These are phyloP conservation scores for Calameuta filiformis DNA, from an alignment of 2,888 invertebrate genomes.

Conservation along the genomic window DNA sequence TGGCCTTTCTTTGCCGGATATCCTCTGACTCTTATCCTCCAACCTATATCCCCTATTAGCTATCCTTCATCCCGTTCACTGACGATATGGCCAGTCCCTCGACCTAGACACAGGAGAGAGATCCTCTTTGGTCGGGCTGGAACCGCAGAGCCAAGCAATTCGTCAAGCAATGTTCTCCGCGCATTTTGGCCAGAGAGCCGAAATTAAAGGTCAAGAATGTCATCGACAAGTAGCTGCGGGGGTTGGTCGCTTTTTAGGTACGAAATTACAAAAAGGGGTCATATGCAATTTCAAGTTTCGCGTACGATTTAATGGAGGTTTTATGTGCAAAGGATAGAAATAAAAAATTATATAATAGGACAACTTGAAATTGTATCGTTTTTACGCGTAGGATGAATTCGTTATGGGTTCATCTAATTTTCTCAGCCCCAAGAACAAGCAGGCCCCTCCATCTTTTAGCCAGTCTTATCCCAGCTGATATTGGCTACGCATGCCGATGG, in stretches of 20 bases:
- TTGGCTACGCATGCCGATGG: constrained; percentile 43
- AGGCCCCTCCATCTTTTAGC: constrained; percentile 26
- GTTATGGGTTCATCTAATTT: constrained; percentile 46
- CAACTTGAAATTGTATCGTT: constrained; percentile 25
- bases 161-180: constrained; percentile 16
- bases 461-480: constrained; percentile 28
- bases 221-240: constrained; percentile 14
- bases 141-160: constrained; percentile 10
- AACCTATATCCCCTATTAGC: background rate
- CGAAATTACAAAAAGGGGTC: background rate
- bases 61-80: background rate
- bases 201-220: constrained; percentile 17
- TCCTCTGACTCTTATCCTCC: background rate
- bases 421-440: constrained; percentile 33
- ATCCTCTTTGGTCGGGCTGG: background rate
- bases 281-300: background rate
- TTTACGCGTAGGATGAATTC: constrained; percentile 32
- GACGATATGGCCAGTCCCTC: constrained; percentile 2
- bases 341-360: background rate
- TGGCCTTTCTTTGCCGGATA: constrained; percentile 24
- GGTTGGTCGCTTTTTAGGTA: background rate
- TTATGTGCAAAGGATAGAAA: background rate
- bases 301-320: background rate
- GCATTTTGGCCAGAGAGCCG: constrained; percentile 12
- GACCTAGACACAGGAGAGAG: background rate